phyloP scores from a whole-genome alignment of 2,113 vertebrate species.

The Oenanthe oenanthe region DNA sequence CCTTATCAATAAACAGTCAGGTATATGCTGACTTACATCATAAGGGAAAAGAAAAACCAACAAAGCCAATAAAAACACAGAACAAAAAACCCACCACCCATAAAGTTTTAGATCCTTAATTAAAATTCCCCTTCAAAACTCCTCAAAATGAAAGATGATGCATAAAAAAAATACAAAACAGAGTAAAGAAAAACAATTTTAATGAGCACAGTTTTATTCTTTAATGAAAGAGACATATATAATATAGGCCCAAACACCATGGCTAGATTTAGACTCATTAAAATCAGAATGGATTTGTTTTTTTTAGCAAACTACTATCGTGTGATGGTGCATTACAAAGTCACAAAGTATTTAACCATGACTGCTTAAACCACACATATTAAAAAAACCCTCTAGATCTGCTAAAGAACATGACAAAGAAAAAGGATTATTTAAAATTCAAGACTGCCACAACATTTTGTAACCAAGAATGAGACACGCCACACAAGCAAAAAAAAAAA shows the following conservation, averaged over 20 bases:
- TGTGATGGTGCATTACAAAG: not conserved
- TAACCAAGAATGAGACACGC: not conserved
- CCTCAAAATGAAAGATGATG: not conserved
- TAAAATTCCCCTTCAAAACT: not conserved
- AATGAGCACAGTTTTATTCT: not conserved
- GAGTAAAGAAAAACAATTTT: not conserved
- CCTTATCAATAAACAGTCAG: not conserved
- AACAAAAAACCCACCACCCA: not conserved
- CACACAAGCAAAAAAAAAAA: not conserved
- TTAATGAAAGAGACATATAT: not conserved
- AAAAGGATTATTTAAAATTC: not conserved
- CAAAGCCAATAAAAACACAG: not conserved
- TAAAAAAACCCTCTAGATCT: fast-evolving
- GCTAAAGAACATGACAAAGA: not conserved
- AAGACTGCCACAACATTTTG: not conserved
- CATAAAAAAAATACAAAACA: not conserved
- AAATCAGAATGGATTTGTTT: not conserved
- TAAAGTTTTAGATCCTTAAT: not conserved
- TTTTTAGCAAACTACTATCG: not conserved
- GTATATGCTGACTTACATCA: not conserved
- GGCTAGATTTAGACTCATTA: not conserved
- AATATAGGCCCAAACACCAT: not conserved
- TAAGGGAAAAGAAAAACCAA: not conserved
- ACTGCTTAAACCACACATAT: not conserved
- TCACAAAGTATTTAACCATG: not conserved